Base-by-base conservation (phyloP, 1,140 invertebrate species). In the Platyscapa corneri region DNA sequence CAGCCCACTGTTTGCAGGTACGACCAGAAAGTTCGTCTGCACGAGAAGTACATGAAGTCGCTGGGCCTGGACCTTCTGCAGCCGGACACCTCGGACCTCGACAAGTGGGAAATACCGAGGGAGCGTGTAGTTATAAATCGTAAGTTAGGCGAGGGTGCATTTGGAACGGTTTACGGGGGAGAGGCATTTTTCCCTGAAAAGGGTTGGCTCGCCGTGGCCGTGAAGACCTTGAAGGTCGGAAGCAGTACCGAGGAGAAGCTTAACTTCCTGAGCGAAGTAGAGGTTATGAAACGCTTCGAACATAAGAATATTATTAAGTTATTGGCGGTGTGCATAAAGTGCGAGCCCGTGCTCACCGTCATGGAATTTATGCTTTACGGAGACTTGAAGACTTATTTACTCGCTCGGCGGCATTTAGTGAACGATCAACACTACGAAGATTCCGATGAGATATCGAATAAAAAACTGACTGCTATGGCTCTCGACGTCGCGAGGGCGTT, bases 311-410 rank as follows among this genome's bases (percentile, higher is more conserved):
- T 99, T 49, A 96, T 99, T 0, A 96, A 96, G 87, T 93, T 99
- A 7, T 92, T 99, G 0, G 97, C 96, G 1, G 97, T 99, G 42
- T 97, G 97, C 88, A 97, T 97, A 2, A 96, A 96, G 90, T 95
- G 95, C 70, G 97, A 98, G 87, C 97, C 98, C 0, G 95, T 98
- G 27, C 97, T 97, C 89, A 97, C 97, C 10, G 95, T 99, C 0
- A 98, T 99, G 96, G 98, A 99, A 91, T 98, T 98, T 87, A 98
- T 98, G 96, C 94, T 98, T 70, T 98, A 98, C 88, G 98, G 98
- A 34, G 97, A 98, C 91, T 91, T 99, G 82, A 98, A 98, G 92
- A 98, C 96, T 0, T 98, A 96, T 91, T 93, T 99, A 64, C 92
- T 98, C 39, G 97, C 96, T 0, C 94, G 98, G 82, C 95, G 98